A percentile compares a stretch with the other conserved stretches of the same genome.
These are phyloP conservation scores for Pseudocheirus occidentalis DNA, from an alignment of 2,797 vertebrate species.

Conservation along the genomic window DNA sequence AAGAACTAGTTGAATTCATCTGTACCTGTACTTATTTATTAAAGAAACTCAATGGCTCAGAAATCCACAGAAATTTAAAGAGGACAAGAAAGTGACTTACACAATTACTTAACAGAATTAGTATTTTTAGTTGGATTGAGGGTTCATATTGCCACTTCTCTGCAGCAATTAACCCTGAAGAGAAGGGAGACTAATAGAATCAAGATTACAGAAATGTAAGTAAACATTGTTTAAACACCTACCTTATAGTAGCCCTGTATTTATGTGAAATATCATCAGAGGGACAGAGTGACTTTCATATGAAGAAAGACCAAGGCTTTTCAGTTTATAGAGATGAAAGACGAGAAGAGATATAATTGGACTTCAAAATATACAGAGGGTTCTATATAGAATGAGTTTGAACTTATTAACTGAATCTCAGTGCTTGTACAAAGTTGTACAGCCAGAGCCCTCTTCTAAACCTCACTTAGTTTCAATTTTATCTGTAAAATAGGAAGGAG, in stretches of 20 bases:
- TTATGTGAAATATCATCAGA: conserved; percentile 30
- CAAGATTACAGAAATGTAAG: background rate
- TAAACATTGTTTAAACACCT: background rate
- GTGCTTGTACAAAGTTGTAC: background rate
- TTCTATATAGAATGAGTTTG: background rate
- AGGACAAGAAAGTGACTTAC: background rate
- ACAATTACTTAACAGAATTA: background rate
- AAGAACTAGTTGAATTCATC: background rate
- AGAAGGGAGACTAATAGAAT: background rate
- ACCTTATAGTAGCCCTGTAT: background rate
- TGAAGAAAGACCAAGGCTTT: conserved; percentile 10
- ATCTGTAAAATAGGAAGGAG: background rate
- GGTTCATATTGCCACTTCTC: background rate
- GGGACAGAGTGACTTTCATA: background rate
- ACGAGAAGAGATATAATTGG: background rate
- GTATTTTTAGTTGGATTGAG: background rate
- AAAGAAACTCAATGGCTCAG: conserved; percentile 17
- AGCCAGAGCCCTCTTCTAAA: background rate
- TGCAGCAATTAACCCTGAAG: background rate
- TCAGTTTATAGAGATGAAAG: conserved; percentile 1
- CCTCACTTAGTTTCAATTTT: background rate
- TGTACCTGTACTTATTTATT: background rate
- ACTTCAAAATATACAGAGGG: background rate
- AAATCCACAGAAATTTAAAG: background rate
- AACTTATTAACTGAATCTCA: background rate